Percentiles rank a stretch among this genome's conserved stretches.
These are phyloP conservation scores for Alentia gelatinosa DNA, from an alignment of 2,888 invertebrate species.

Conservation along the genomic window DNA sequence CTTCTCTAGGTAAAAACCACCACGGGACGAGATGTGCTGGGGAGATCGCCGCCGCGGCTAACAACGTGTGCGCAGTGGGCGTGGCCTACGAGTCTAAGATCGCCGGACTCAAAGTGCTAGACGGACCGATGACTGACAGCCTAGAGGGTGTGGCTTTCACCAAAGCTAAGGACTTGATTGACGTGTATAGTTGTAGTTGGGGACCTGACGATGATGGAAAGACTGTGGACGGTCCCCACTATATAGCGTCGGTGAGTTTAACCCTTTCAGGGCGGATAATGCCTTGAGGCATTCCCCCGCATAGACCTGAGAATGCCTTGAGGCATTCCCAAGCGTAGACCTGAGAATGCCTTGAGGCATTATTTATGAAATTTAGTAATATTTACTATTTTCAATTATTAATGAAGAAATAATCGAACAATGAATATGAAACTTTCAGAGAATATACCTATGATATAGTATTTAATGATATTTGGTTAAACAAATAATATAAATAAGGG, in stretches of 20 bases:
- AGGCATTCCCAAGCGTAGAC: too few relatives aligned
- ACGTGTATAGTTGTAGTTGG: constrained; percentile 81
- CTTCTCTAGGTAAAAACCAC: constrained; percentile 72
- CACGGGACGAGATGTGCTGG: constrained; percentile 81
- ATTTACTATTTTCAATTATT: too few relatives aligned
- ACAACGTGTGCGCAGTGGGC: constrained; percentile 81
- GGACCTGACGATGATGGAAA: constrained; percentile 81
- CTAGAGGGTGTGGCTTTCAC: constrained; percentile 80
- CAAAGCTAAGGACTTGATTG: constrained; percentile 75
- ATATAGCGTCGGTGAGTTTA: constrained; percentile 73
- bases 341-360: too few relatives aligned
- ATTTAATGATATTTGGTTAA: too few relatives aligned
- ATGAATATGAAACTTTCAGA: too few relatives aligned
- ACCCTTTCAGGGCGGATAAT: not conserved
- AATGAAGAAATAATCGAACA: too few relatives aligned
- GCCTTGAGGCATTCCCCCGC: too few relatives aligned
- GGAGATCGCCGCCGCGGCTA: constrained; percentile 80
- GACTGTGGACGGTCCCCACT: constrained; percentile 81
- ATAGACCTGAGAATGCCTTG: too few relatives aligned
- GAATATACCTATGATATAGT: too few relatives aligned
- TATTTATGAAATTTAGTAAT: too few relatives aligned
- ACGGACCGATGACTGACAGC: constrained; percentile 81
- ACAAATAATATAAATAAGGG: too few relatives aligned
- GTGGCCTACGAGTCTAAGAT: constrained; percentile 79
- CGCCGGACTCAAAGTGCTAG: constrained; percentile 75